These are phyloP conservation scores for Palythoa caribaeorum DNA, from an alignment of 92 coral and sea anemone species.

Conservation along the genomic window DNA sequence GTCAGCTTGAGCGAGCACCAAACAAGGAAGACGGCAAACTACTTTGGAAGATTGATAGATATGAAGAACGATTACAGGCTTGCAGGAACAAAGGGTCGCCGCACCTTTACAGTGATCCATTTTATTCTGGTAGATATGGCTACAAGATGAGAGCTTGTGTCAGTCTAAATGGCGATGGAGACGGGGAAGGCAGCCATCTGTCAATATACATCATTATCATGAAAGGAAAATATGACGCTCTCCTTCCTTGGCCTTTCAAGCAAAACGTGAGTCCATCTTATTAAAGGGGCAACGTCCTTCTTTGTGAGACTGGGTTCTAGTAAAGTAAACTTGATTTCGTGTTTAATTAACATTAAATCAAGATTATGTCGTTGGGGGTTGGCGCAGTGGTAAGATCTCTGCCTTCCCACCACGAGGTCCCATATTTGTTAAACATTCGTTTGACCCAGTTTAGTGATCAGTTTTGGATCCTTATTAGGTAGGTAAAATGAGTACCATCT, in stretches of 20 bases:
- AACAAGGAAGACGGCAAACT: conserved; percentile 42
- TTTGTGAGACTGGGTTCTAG: too few species aligned
- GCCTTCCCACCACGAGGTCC: too few species aligned
- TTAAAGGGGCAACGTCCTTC: too few species aligned
- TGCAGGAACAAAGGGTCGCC: conserved; percentile 21
- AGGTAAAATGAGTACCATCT: too few species aligned
- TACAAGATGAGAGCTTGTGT: conserved; percentile 32
- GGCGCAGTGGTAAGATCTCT: too few species aligned
- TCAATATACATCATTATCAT: conserved; percentile 30
- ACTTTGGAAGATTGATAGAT: conserved; percentile 42
- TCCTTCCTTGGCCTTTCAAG: conserved; percentile 35
- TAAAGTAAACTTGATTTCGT: too few species aligned
- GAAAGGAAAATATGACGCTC: conserved; percentile 41
- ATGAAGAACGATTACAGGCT: not conserved
- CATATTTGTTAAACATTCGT: too few species aligned
- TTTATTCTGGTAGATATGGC: conserved; percentile 43
- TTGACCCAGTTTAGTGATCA: too few species aligned
- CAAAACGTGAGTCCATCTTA: conserved; percentile 16
- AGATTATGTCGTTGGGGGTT: too few species aligned
- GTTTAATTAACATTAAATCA: too few species aligned
- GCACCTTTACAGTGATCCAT: conserved; percentile 26
- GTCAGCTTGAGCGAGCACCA: conserved; percentile 40
- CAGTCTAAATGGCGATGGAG: conserved; percentile 36
- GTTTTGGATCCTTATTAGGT: too few species aligned
- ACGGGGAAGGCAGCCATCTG: conserved; percentile 23